Percentiles rank a stretch among this genome's conserved stretches.
Evolutionary conservation across 2,797 vertebrate species (phyloP).

Genomic region (Alectoris magna): DNA sequence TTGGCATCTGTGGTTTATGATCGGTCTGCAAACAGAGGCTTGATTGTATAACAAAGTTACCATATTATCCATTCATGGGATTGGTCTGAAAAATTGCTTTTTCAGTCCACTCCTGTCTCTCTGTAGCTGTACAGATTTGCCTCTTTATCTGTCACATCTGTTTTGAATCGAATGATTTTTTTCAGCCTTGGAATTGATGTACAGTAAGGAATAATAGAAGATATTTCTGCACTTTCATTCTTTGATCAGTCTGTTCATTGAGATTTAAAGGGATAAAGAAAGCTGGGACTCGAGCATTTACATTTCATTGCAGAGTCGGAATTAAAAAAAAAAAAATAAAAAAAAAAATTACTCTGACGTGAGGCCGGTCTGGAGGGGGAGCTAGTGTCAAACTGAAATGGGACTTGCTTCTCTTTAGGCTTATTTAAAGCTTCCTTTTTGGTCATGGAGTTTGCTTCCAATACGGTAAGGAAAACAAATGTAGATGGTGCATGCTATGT

Average conservation of each 20-base stretch:
- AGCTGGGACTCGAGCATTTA: constrained; percentile 48
- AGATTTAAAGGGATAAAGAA: constrained; percentile 30
- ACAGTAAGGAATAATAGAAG: background rate
- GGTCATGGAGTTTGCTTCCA: background rate
- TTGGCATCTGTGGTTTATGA: background rate
- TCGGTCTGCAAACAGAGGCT: background rate
- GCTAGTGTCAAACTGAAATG: constrained; percentile 81
- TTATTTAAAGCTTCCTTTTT: constrained; percentile 50
- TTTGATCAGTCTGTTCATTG: constrained; percentile 27
- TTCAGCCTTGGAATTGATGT: background rate
- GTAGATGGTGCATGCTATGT: background rate
- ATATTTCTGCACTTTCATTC: background rate
- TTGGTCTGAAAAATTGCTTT: background rate
- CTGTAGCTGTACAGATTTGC: background rate
- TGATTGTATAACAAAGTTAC: background rate
- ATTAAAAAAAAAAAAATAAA: constrained; percentile 60
- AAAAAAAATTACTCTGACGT: constrained; percentile 55
- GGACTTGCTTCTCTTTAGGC: constrained; percentile 56
- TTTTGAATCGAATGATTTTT: constrained; percentile 23
- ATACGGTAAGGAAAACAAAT: background rate
- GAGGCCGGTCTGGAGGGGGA: constrained; percentile 82
- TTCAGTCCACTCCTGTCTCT: constrained; percentile 3
- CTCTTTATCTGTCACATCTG: background rate
- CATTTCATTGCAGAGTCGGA: constrained; percentile 41
- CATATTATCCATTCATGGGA: background rate